Conservation (phyloP, 2,888 invertebrate species). For the Pocota personata region DNA sequence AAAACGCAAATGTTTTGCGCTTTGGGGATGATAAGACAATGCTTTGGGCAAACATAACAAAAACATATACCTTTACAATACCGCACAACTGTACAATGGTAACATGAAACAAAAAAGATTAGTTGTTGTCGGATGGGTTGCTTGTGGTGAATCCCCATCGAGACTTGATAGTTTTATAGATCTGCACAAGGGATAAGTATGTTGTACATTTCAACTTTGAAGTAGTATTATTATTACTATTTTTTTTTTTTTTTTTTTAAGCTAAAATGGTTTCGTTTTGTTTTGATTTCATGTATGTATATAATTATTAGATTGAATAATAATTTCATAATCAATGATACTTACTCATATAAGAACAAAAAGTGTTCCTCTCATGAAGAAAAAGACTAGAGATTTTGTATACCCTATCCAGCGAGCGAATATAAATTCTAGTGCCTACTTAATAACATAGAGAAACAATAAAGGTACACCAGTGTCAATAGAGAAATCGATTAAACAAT, state of each 20-base stretch:
- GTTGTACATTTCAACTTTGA: constrained; percentile 28
- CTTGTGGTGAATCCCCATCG: constrained; percentile 14
- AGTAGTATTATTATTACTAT: no score
- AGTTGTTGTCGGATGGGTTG: neutral
- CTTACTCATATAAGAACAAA: no score
- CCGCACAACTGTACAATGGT: neutral
- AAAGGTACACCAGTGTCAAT: no score
- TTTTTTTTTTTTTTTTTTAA: neutral
- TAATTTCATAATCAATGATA: no score
- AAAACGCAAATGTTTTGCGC: neutral
- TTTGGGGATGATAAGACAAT: constrained; percentile 14
- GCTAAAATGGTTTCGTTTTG: neutral
- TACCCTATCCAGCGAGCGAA: no score
- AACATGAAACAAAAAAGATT: constrained; percentile 1
- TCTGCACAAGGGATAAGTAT: neutral
- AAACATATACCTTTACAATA: neutral
- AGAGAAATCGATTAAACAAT: no score
- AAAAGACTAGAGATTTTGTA: no score
- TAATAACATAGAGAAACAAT: no score
- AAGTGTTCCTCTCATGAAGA: no score
- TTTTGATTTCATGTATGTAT: no score
- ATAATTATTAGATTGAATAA: no score
- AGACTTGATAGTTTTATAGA: neutral
- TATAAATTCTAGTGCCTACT: no score
- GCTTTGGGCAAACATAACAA: neutral